Percentiles rank a stretch among this genome's conserved stretches.
phyloP scores from a whole-genome alignment of 1,140 invertebrate species.

The Chrysopa pallens region DNA sequence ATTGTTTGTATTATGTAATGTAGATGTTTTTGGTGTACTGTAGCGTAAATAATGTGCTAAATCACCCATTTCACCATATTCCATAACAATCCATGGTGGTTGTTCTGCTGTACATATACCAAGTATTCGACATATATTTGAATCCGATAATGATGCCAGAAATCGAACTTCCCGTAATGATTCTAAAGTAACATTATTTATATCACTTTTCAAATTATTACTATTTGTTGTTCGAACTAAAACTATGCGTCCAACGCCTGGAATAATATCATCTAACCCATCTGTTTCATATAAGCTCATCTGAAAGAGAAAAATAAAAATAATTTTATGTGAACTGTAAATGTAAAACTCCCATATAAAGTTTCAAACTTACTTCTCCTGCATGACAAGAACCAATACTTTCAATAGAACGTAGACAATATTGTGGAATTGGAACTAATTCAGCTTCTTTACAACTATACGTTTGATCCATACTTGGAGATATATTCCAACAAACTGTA shows the following conservation, averaged over 20 bases:
- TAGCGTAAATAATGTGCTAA: conserved; percentile 52
- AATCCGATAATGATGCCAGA: conserved; percentile 50
- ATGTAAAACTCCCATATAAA: not conserved
- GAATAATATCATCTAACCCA: conserved; percentile 26
- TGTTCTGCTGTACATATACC: conserved; percentile 41
- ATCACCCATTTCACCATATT: conserved; percentile 66
- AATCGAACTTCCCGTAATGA: conserved; percentile 47
- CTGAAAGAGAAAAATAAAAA: conserved; percentile 17
- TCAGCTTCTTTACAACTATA: conserved; percentile 39
- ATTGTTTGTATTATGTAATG: not conserved
- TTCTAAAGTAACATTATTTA: conserved; percentile 19
- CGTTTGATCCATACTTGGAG: conserved; percentile 37
- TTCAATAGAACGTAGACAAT: conserved; percentile 46
- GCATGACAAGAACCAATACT: conserved; percentile 54
- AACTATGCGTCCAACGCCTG: conserved; percentile 25
- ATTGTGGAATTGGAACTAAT: conserved; percentile 41
- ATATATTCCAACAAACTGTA: conserved; percentile 38
- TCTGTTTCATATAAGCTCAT: conserved; percentile 33
- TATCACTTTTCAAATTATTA: conserved; percentile 17
- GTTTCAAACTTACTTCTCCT: conserved; percentile 39
- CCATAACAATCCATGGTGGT: conserved; percentile 53
- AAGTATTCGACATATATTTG: conserved; percentile 54
- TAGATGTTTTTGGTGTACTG: not conserved
- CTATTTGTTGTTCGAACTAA: conserved; percentile 25
- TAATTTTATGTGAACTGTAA: not conserved